phyloP scores from a whole-genome alignment of 2,113 vertebrate species.

The Boulengeromyrus knoepffleri region DNA sequence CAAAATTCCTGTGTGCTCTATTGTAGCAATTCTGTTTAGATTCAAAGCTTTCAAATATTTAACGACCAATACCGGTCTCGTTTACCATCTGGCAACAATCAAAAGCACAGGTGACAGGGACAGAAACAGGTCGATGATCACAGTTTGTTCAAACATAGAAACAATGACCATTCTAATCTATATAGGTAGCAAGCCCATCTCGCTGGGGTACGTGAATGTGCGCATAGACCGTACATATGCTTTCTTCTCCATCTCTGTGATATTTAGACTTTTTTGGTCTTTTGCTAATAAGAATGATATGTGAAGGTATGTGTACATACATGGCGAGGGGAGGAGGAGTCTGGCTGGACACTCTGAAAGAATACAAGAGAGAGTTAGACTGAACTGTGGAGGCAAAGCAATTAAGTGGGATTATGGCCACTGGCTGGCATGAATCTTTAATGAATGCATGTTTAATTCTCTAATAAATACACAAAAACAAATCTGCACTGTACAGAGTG shows the following conservation, averaged over 20 bases:
- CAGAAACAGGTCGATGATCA: not conserved
- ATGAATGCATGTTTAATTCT: not conserved
- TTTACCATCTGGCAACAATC: not conserved
- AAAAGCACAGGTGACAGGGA: not conserved
- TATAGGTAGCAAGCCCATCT: not conserved
- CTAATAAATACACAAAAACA: not conserved
- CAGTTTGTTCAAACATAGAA: not conserved
- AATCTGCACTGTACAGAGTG: not conserved
- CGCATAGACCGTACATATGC: not conserved
- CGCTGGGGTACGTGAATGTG: not conserved
- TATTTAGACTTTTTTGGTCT: not conserved
- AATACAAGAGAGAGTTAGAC: not conserved
- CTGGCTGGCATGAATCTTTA: not conserved
- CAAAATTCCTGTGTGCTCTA: not conserved
- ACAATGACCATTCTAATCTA: not conserved
- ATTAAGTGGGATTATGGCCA: not conserved
- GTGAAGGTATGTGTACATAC: slow-evolving; percentile 61
- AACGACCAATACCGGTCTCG: not conserved
- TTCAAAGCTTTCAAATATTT: not conserved
- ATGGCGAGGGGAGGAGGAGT: slow-evolving; percentile 95
- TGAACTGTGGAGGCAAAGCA: not conserved
- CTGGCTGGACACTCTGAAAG: slow-evolving; percentile 91
- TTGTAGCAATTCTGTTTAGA: not conserved
- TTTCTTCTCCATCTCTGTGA: not conserved
- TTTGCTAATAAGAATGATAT: not conserved